phyloP scores from a whole-genome alignment of 2,888 invertebrate genomes.

The Pristionchus maxplancki region DNA sequence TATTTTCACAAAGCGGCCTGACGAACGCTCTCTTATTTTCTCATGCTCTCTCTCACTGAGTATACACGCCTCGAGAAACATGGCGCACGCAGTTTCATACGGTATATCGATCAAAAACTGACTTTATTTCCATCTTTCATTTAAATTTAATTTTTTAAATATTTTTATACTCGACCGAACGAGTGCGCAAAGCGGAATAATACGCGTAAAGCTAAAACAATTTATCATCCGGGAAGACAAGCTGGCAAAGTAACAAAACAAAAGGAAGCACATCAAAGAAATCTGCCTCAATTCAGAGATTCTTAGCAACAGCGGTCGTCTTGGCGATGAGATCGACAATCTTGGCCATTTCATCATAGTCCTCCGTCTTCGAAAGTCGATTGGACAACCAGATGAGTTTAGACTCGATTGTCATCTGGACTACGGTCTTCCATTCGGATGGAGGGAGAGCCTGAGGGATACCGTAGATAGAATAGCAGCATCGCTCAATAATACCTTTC shows the following conservation, averaged over 20 bases:
- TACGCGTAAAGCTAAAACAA: background rate
- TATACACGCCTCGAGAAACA: background rate
- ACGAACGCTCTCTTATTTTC: background rate
- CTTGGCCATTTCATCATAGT: conserved; percentile 44
- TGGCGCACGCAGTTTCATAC: background rate
- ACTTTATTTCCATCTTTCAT: background rate
- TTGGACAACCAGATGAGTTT: conserved; percentile 42
- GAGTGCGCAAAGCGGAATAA: background rate
- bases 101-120: background rate
- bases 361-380: conserved; percentile 23
- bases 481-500: background rate
- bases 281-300: background rate
- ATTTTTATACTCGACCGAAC: background rate
- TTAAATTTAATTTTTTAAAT: background rate
- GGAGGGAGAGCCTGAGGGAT: conserved; percentile 33
- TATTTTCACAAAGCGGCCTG: too few relatives aligned
- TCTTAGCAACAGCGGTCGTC: background rate
- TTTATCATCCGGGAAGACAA: conserved; percentile 24
- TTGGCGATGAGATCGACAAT: conserved; percentile 42
- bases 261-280: background rate
- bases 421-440: conserved; percentile 45
- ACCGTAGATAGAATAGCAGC: background rate
- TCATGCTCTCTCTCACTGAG: background rate
- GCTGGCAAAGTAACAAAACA: background rate
- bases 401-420: conserved; percentile 16